Conservation (phyloP, 2,113 vertebrate species). For the Sander lucioperca region DNA sequence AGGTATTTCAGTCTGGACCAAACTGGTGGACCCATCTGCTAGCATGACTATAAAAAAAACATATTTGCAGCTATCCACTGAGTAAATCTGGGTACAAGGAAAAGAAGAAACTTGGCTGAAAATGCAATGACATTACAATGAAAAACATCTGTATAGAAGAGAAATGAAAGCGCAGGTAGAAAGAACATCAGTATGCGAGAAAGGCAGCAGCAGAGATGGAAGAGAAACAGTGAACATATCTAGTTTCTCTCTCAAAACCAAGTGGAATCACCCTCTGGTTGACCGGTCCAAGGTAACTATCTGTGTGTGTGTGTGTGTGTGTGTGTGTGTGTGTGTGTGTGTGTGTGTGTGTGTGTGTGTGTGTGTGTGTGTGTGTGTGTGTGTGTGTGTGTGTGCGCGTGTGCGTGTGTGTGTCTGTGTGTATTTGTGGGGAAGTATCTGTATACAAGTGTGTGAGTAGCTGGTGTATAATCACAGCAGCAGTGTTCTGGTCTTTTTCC, state of each 20-base stretch:
- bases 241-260: constrained; percentile 60
- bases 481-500: constrained; percentile 37
- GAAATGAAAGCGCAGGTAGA: constrained; percentile 24
- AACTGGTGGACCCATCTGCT: background rate
- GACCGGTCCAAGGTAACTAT: constrained; percentile 37
- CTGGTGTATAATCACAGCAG: constrained; percentile 38
- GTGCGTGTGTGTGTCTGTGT: constrained; percentile 43
- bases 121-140: background rate
- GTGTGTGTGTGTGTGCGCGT: too few species aligned
- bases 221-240: constrained; percentile 57
- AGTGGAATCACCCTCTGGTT: constrained; percentile 69
- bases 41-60: background rate
- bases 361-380: constrained; percentile 42
- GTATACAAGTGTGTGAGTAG: constrained; percentile 32
- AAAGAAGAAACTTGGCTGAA: constrained; percentile 9
- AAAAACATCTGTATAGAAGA: constrained; percentile 26
- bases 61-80: background rate
- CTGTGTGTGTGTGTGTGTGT: constrained; percentile 43
- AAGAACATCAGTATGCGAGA: constrained; percentile 24
- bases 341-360: constrained; percentile 44
- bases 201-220: constrained; percentile 23
- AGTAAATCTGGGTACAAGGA: constrained; percentile 1
- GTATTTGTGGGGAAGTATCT: constrained; percentile 52
- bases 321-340: constrained; percentile 39
- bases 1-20: background rate